A percentile compares a stretch with the other conserved stretches of the same genome.
Evolutionary conservation across 2,797 vertebrate genomes (phyloP).

Genomic region (Sebastiscus albofasciatus): DNA sequence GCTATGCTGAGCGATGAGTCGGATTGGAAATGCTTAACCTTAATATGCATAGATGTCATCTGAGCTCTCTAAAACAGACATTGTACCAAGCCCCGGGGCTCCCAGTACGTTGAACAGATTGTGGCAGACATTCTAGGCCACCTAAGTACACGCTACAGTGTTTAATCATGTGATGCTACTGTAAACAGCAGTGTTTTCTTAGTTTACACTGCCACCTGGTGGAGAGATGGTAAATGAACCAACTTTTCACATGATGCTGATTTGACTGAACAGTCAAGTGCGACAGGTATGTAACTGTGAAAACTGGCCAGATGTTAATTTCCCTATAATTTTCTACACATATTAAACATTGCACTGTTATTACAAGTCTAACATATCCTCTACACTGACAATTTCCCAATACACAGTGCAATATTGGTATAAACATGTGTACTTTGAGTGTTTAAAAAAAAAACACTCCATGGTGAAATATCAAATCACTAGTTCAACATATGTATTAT

Average conservation of each 20-base stretch:
- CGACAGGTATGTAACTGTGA: not conserved
- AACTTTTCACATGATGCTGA: not conserved
- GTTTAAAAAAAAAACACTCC: not conserved
- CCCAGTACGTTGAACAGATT: slow-evolving; percentile 34
- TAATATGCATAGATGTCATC: slow-evolving; percentile 12
- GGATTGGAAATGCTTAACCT: not conserved
- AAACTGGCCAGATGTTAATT: not conserved
- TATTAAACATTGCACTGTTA: not conserved
- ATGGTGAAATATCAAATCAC: not conserved
- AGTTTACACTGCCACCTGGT: slow-evolving; percentile 62
- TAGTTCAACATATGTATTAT: not conserved
- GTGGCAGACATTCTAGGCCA: slow-evolving; percentile 42
- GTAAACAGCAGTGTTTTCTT: slow-evolving; percentile 3
- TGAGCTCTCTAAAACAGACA: slow-evolving; percentile 8
- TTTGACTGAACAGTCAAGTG: not conserved
- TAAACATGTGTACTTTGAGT: not conserved
- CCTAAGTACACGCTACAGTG: slow-evolving; percentile 22
- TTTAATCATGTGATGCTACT: slow-evolving; percentile 29
- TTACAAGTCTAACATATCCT: not conserved
- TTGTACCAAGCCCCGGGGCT: not conserved
- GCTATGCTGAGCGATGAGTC: not conserved
- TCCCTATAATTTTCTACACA: not conserved
- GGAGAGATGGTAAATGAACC: not conserved
- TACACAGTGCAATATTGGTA: not conserved
- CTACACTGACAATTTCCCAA: not conserved